A percentile compares a stretch with the other conserved stretches of the same genome.
Conservation (phyloP, 1,140 invertebrate species). For the Drosophila repleta region DNA sequence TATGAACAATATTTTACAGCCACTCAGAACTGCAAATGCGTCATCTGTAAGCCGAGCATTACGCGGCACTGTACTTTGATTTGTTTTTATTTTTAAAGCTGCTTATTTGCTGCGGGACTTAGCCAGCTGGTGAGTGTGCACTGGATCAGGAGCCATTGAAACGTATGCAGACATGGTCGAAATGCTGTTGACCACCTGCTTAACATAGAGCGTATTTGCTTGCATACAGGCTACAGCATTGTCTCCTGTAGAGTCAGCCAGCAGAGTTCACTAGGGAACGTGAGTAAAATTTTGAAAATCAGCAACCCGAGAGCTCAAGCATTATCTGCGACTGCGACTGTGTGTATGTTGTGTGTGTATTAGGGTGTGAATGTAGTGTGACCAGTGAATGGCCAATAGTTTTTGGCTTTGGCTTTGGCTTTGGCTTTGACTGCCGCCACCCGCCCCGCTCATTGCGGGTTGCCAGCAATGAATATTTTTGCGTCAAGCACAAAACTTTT, state of each 20-base stretch:
- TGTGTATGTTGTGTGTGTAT: conserved; percentile 9
- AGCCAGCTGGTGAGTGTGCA: conserved; percentile 26
- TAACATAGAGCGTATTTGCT: conserved; percentile 20
- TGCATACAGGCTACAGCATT: conserved; percentile 5
- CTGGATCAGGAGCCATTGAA: conserved; percentile 33
- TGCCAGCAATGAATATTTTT: conserved; percentile 74
- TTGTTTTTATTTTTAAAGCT: conserved; percentile 24
- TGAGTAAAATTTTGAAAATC: conserved; percentile 72
- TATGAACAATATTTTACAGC: not conserved
- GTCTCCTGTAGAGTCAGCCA: conserved; percentile 3
- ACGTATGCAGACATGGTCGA: conserved; percentile 38
- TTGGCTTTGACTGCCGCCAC: conserved; percentile 9
- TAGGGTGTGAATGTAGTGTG: conserved; percentile 29
- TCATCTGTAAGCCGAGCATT: not conserved
- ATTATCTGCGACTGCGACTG: conserved; percentile 16
- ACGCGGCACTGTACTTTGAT: not conserved
- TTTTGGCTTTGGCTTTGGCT: conserved; percentile 10
- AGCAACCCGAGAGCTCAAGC: conserved; percentile 51
- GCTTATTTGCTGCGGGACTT: conserved; percentile 14
- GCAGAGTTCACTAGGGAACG: conserved; percentile 45
- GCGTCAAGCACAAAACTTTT: conserved; percentile 68
- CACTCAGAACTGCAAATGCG: not conserved
- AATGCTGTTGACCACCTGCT: conserved; percentile 59
- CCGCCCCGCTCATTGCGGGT: conserved; percentile 14
- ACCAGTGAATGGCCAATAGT: conserved; percentile 70